Evolutionary conservation across 2,888 invertebrate genomes (phyloP), one percentile per base, ranked within the genome.

Genomic region (Sesia apiformis): DNA sequence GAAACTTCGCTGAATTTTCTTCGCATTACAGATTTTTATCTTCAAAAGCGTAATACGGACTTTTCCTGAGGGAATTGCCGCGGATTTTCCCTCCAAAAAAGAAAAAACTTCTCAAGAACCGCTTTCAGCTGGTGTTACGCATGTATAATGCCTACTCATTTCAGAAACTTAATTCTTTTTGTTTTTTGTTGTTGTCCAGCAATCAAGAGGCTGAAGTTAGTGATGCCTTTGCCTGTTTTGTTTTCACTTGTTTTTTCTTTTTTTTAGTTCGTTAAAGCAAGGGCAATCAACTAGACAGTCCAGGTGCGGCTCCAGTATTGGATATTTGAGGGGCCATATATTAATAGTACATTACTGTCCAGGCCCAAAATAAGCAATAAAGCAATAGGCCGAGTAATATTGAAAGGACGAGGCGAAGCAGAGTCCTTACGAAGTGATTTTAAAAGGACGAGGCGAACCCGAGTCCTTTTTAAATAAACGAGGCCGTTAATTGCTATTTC

Each of bases 141-240:
- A 77, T 77, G 76, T 74, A 78, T 77, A 78, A 78, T 78, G 66
- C 63, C 63, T 57, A 61, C 73, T 76, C 72, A 73, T 78, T 70
- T 65, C 55, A 54, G 60, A 62, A 50, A 61, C 58, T 66, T 66
- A 58, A 62, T 38, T 60, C 46, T 56, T 64, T 61, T 61, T 59
- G 62, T 61, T 67, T 70, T 70, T 69, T 66, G 62, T 65, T 71
- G 67, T 67, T 66, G 61, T 62, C 60, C 50, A 38, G 62, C 63
- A 61, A 64, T 63, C 63, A 63, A 61, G 59, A 57, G 56, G 61
- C 60, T 59, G 58, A 63, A 61, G 62, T 62, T 64, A 53, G 60
- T 58, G 55, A 57, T 58, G 52, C 57, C 56, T 54, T 53, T 54
- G 51, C 53, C 49, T 56, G 23, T 2, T 23, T 23, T 23, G 23